phyloP scores from a whole-genome alignment of 2,888 invertebrate genomes.

The Pyrrhosoma nymphula region DNA sequence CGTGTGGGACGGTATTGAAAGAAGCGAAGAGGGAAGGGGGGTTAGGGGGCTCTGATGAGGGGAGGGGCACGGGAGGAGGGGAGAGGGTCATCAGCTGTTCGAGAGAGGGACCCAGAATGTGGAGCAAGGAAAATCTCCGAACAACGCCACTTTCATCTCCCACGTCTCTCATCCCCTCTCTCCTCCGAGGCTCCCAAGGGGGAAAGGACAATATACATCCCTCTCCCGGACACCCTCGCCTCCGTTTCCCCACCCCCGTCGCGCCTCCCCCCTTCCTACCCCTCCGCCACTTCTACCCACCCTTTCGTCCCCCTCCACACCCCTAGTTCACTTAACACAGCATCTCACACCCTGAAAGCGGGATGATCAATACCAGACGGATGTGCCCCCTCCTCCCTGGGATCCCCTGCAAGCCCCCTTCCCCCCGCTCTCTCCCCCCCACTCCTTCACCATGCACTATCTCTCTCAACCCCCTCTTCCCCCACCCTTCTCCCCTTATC shows the following conservation, averaged over 20 bases:
- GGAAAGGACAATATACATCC: slow-evolving; percentile 46
- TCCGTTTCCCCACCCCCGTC: background rate
- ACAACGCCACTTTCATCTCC: background rate
- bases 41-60: background rate
- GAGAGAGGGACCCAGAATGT: slow-evolving; percentile 53
- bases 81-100: slow-evolving; percentile 53
- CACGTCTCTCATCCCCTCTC: background rate
- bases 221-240: background rate
- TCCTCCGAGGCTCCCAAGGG: background rate
- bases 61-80: background rate
- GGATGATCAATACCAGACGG: slow-evolving; percentile 63
- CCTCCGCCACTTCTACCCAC: background rate
- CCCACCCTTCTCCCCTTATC: background rate
- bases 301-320: background rate
- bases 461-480: background rate
- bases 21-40: background rate
- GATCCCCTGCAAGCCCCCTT: background rate
- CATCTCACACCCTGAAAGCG: slow-evolving; percentile 12
- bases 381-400: background rate
- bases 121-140: slow-evolving; percentile 64
- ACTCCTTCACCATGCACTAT: background rate
- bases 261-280: background rate
- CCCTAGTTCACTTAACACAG: background rate
- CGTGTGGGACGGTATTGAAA: background rate
- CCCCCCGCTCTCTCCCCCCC: background rate